Base-by-base conservation (phyloP, 2,888 invertebrate species). In the Pollenia griseotomentosa region DNA sequence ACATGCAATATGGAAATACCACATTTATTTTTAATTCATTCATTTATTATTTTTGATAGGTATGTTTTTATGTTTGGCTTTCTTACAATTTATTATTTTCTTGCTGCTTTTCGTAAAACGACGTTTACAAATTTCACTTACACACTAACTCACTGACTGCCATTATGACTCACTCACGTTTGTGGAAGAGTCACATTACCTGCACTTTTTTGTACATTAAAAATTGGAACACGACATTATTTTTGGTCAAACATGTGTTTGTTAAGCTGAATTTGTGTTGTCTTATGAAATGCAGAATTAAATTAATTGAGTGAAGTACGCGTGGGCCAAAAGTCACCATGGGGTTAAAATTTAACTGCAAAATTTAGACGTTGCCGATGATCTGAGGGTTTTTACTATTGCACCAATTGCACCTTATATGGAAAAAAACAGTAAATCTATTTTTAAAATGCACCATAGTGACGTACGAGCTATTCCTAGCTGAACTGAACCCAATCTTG, bases 1-100 rank as follows among this genome's bases (percentile, higher is more conserved):
- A 57, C 83, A 78, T 65, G 83, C 71, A 65, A 81, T 81, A 81
- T 73, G 55, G 44, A 63, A 75, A 61, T 55, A 46, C 7, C 33
- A 65, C 11, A 12, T 61, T 65, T 63, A 9, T 61, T 33, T 8
- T 33, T 59, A 9, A 40, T 48, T 42, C 51, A 42, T 68, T 66
- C 12, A n/a, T 40, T 44, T 9, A 42, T 51, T 51, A 57, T 44
- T 61, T 19, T 44, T 63, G 23, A 53, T 70, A n/a, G n/a, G n/a
- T n/a, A 63, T 80, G 44, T 53, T 44, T 61, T 44, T 11, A 48
- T 59, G 3, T 42, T 68, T 66, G 14, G 9, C 40, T 33, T 68
- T 23, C 46, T 46, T 63, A 16, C 6, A 42, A 68, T 44, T 33
- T 40, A 53, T 55, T 51, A 46, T 71, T 46, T 7, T 51, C 2